Conservation (phyloP, 2,113 vertebrate genomes). For the Coreoperca whiteheadi region DNA sequence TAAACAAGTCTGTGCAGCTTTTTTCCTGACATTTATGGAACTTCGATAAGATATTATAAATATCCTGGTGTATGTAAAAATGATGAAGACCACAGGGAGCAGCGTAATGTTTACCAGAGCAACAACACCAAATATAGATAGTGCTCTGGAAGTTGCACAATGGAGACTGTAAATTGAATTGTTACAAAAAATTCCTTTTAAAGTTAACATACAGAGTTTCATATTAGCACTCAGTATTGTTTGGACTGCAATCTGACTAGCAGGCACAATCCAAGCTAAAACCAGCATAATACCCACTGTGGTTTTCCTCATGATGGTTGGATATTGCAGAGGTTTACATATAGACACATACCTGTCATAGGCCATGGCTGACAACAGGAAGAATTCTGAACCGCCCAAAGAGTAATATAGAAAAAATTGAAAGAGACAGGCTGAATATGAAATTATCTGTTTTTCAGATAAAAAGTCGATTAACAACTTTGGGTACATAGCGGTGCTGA, state of each 20-base stretch:
- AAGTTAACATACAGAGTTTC: not conserved
- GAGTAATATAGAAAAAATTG: constrained; percentile 43
- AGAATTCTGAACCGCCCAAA: constrained; percentile 34
- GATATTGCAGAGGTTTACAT: constrained; percentile 64
- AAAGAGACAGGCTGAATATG: constrained; percentile 31
- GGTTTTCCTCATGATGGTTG: constrained; percentile 30
- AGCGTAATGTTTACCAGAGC: not conserved
- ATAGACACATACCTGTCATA: constrained; percentile 68
- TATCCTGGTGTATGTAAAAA: constrained; percentile 56
- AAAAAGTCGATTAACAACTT: constrained; percentile 51
- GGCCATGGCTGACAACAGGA: constrained; percentile 54
- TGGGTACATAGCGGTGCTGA: constrained; percentile 44
- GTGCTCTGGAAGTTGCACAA: not conserved
- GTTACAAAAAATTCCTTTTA: constrained; percentile 47
- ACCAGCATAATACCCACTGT: constrained; percentile 17
- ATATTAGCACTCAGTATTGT: not conserved
- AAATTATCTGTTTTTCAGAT: constrained; percentile 39
- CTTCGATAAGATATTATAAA: constrained; percentile 7
- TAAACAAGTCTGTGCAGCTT: constrained; percentile 55
- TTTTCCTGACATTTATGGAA: constrained; percentile 19
- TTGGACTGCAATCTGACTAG: not conserved
- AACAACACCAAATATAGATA: not conserved
- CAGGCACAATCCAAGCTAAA: constrained; percentile 45
- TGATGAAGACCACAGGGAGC: constrained; percentile 27
- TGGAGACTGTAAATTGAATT: constrained; percentile 18